phyloP scores from a whole-genome alignment of 2,113 vertebrate species.

The human (Homo sapiens) region DNA sequence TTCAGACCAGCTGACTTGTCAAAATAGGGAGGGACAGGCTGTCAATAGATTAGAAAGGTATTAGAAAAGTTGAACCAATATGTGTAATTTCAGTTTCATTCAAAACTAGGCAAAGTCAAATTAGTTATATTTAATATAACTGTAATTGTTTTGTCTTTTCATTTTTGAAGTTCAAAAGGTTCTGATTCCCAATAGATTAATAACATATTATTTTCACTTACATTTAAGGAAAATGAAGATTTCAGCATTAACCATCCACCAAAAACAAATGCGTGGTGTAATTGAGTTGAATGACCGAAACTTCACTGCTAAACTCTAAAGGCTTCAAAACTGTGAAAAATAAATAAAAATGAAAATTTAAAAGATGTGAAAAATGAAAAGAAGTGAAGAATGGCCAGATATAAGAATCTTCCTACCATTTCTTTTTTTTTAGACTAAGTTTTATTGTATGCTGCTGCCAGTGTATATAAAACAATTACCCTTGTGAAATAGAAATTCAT shows the following conservation, averaged over 20 bases:
- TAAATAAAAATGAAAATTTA: neutral
- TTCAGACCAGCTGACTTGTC: neutral
- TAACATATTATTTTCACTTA: neutral
- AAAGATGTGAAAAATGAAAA: neutral
- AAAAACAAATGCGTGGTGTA: rapidly evolving
- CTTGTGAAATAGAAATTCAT: no score
- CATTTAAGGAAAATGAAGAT: neutral
- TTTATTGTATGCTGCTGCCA: no score
- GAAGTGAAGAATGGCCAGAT: no score
- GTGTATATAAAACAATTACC: no score
- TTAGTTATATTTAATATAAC: neutral
- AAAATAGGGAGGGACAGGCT: neutral
- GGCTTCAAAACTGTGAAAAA: neutral
- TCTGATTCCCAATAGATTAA: neutral
- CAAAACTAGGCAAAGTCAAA: neutral
- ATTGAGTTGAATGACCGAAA: neutral
- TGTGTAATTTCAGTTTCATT: neutral
- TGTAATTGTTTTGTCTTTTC: neutral
- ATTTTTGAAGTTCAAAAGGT: neutral
- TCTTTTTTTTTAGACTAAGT: neutral
- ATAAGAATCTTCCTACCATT: neutral
- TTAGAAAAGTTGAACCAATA: neutral
- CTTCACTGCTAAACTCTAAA: no score
- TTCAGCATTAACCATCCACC: neutral
- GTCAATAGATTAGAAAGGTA: neutral